Base-by-base conservation (phyloP, 2,888 invertebrate species). In the Allolobophora icterica region DNA sequence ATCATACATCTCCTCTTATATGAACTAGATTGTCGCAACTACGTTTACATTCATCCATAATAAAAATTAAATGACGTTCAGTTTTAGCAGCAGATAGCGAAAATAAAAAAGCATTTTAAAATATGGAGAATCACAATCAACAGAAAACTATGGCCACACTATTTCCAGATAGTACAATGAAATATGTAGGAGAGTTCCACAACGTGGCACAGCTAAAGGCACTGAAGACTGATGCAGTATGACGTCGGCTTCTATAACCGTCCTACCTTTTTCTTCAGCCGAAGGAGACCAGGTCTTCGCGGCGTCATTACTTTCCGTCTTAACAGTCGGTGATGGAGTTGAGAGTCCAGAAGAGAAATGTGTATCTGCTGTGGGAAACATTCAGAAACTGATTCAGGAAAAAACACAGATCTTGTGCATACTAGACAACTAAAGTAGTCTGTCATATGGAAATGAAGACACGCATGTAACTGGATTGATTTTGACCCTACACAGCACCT, bases 301-400 rank as follows among this genome's bases (percentile, higher is more conserved):
- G 58, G 90, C 90, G 45, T 92, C 92, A 91, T 92, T 92, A 84
- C 35, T 91, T 90, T 93, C 93, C 19, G 92, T 90, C 87, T 93
- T 93, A 89, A 93, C 90, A 15, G 93, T 92, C 5, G 93, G 93
- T 35, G 93, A 93, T 4, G 93, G 93, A 45, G 93, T 93, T 34
- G 93, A 93, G 42, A 93, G 90, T 38, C 91, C 89, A 91, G 92
- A 93, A 42, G 92, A 89, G 90, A 93, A 93, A 84, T 93, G 92
- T 87, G 92, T 91, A 84, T 93, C 93, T 89, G 92, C 92, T 92
- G 91, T 4, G 30, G 89, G 35, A 42, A 52, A 52, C 21, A 52
- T 52, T 52, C 24, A 17, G 42, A 42, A 42, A 42, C 15, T 42
- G 42, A 42, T 24, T 52, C 24, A 52, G n/a, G 5, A n/a, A 30